Evolutionary conservation across 2,797 vertebrate genomes (phyloP).

Genomic region (Cossypha polioptera): DNA sequence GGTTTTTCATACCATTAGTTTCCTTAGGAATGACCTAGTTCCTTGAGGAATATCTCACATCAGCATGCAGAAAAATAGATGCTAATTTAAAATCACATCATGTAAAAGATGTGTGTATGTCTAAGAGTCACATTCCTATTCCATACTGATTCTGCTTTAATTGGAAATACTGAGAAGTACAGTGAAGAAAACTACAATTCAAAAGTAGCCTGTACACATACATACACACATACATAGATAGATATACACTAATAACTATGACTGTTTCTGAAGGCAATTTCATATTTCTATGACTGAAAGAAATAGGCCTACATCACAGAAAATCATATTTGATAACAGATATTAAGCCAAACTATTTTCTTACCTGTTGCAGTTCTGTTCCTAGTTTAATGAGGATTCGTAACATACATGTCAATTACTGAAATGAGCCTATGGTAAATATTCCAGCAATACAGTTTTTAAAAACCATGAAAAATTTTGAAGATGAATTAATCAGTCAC

Average conservation of each 20-base stretch:
- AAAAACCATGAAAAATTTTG: background rate
- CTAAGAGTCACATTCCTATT: background rate
- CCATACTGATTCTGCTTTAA: background rate
- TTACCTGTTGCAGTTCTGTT: background rate
- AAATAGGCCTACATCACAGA: background rate
- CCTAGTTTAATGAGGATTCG: background rate
- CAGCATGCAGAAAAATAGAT: background rate
- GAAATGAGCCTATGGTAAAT: background rate
- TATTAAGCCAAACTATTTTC: background rate
- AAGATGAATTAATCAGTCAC: background rate
- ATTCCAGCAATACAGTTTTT: background rate
- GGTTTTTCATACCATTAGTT: background rate
- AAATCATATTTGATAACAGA: background rate
- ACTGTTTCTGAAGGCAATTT: background rate
- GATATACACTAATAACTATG: background rate
- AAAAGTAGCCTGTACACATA: background rate
- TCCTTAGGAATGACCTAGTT: background rate
- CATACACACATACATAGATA: background rate
- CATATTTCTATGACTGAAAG: background rate
- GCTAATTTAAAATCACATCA: background rate
- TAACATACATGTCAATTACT: background rate
- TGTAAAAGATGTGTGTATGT: background rate
- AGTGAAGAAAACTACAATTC: background rate
- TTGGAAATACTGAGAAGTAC: background rate
- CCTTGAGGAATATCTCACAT: background rate